These are phyloP conservation scores for Acestrorhynchus altus DNA, from an alignment of 2,797 vertebrate species.

Conservation along the genomic window DNA sequence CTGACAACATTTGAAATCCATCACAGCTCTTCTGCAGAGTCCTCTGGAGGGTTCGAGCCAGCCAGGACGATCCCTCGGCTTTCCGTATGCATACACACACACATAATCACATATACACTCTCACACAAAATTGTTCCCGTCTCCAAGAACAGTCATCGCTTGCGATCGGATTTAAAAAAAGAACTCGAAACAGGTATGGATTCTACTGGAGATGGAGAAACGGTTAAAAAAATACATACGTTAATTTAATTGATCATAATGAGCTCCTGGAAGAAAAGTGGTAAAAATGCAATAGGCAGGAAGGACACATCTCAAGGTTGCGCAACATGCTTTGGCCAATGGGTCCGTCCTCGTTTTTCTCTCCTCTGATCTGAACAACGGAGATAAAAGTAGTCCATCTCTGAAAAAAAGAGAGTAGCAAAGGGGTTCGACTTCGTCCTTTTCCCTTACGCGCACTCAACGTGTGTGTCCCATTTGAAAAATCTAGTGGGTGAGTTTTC, in stretches of 20 bases:
- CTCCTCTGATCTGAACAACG: conserved; percentile 73
- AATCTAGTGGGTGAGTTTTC: conserved; percentile 61
- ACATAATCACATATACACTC: conserved; percentile 38
- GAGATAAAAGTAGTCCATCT: conserved; percentile 62
- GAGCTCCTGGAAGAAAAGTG: conserved; percentile 61
- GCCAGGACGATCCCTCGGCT: conserved; percentile 42
- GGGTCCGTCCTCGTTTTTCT: conserved; percentile 66
- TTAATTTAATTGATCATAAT: conserved; percentile 55
- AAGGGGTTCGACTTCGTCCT: conserved; percentile 41
- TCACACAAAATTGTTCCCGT: conserved; percentile 51
- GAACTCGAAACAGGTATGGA: conserved; percentile 55
- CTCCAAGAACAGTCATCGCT: conserved; percentile 45
- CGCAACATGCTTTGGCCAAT: conserved; percentile 72
- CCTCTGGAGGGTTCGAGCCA: conserved; percentile 59
- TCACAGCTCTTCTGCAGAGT: conserved; percentile 58
- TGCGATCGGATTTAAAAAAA: conserved; percentile 23
- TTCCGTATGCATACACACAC: not conserved
- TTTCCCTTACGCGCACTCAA: conserved; percentile 23
- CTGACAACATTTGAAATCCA: conserved; percentile 43
- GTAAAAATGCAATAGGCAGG: conserved; percentile 64
- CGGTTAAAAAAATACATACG: conserved; percentile 47
- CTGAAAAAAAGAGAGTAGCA: conserved; percentile 62
- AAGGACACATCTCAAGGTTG: conserved; percentile 74
- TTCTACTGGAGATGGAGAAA: conserved; percentile 49
- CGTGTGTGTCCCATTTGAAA: conserved; percentile 56